These are phyloP conservation scores for Poeciliopsis paucimaculata DNA, from an alignment of 2,797 vertebrate genomes.

Conservation along the genomic window DNA sequence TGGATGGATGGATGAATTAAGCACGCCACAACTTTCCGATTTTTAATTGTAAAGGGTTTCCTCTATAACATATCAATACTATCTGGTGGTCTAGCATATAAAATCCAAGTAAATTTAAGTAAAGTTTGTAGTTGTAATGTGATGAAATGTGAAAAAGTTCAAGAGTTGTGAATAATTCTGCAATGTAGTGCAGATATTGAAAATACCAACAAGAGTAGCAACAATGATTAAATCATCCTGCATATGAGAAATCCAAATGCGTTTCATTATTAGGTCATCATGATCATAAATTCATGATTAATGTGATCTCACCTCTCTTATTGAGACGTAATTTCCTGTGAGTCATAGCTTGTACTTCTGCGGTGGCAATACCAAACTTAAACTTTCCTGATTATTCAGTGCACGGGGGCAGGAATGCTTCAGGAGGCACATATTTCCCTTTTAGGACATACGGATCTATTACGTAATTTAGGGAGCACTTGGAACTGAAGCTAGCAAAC, in stretches of 20 bases:
- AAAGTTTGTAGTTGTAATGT: not conserved
- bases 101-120: not conserved
- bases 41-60: not conserved
- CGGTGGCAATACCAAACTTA: not conserved
- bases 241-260: not conserved
- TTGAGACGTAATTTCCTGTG: constrained; percentile 3
- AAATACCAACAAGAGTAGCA: not conserved
- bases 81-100: too few relatives aligned
- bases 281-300: not conserved
- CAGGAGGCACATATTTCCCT: constrained; percentile 81
- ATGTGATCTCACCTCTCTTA: constrained; percentile 7
- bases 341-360: constrained; percentile 7
- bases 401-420: constrained; percentile 61
- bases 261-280: not conserved
- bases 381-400: constrained; percentile 36
- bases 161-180: not conserved
- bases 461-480: constrained; percentile 84
- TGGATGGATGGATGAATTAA: not conserved
- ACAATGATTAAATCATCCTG: not conserved
- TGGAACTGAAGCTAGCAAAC: constrained; percentile 66
- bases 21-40: not conserved
- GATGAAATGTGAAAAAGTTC: not conserved
- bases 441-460: constrained; percentile 88
- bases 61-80: not conserved
- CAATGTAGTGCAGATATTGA: not conserved